Conservation (phyloP, 2,888 invertebrate species). For the Drosophila fungiperda region DNA sequence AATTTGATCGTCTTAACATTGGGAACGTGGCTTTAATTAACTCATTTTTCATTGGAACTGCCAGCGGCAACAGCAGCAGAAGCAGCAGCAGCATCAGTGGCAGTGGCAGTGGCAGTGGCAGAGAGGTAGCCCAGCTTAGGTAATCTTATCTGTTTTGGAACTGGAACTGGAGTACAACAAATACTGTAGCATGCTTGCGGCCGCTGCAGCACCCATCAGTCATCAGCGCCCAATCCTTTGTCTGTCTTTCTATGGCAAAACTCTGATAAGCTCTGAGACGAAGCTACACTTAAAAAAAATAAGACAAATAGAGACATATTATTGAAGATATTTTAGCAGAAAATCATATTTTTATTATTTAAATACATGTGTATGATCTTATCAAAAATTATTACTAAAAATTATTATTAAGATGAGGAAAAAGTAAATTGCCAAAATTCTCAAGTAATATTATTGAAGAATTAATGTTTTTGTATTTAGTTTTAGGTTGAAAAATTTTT, state of each 20-base stretch:
- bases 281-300: neutral
- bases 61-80: slow-evolving; percentile 45
- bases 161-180: slow-evolving; percentile 30
- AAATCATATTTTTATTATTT: no score
- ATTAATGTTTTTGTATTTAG: neutral
- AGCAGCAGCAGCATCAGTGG: neutral
- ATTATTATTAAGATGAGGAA: neutral
- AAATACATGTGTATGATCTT: no score
- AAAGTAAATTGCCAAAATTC: neutral
- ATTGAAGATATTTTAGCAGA: neutral
- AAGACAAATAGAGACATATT: neutral
- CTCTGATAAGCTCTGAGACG: slow-evolving; percentile 57
- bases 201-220: slow-evolving; percentile 59
- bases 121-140: slow-evolving; percentile 33
- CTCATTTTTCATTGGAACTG: slow-evolving; percentile 84
- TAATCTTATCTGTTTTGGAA: slow-evolving; percentile 66
- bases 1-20: slow-evolving; percentile 73
- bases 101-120: neutral
- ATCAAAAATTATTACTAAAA: neutral
- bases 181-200: slow-evolving; percentile 51
- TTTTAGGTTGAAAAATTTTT: neutral
- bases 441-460: neutral
- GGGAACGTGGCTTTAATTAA: slow-evolving; percentile 83
- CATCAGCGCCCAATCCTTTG: slow-evolving; percentile 68
- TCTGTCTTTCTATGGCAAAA: slow-evolving; percentile 19